phyloP scores from a whole-genome alignment of 2,797 vertebrate genomes.

The Pangasius krempfi region DNA sequence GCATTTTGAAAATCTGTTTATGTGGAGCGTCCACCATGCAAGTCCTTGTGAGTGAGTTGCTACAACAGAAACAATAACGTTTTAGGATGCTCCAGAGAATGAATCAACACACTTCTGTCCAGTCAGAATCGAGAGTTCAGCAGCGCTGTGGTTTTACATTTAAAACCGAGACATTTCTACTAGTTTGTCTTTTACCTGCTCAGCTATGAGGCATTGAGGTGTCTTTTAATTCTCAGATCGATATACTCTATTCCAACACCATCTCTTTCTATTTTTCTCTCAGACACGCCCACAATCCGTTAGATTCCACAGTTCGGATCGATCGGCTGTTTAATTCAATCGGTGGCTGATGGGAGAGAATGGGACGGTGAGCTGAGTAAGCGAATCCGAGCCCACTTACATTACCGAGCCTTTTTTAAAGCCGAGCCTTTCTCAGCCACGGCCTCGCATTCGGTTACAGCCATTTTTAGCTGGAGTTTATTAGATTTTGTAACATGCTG shows the following conservation, averaged over 20 bases:
- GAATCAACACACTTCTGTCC: not conserved
- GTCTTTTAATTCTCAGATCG: constrained; percentile 12
- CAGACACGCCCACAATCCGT: not conserved
- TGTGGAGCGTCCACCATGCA: not conserved
- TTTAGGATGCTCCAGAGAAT: not conserved
- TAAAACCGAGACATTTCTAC: constrained; percentile 3
- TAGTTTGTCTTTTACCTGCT: not conserved
- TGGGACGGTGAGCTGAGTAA: not conserved
- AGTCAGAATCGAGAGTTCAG: not conserved
- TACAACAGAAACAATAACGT: not conserved
- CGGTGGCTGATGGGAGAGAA: not conserved
- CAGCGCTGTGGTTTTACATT: not conserved
- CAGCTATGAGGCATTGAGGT: not conserved
- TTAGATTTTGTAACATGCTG: not conserved
- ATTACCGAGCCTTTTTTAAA: constrained; percentile 23
- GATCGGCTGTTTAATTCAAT: constrained; percentile 15
- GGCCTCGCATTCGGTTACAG: not conserved
- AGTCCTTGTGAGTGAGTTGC: not conserved
- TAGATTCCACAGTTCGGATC: not conserved
- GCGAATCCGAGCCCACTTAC: not conserved
- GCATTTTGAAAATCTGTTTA: not conserved
- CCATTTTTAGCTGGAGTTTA: constrained; percentile 18
- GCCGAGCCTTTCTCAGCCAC: not conserved
- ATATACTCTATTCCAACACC: not conserved
- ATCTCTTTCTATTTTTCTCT: constrained; percentile 6